These are phyloP conservation scores for Mactromeris polynyma DNA, from an alignment of 2,888 invertebrate species.

Conservation along the genomic window DNA sequence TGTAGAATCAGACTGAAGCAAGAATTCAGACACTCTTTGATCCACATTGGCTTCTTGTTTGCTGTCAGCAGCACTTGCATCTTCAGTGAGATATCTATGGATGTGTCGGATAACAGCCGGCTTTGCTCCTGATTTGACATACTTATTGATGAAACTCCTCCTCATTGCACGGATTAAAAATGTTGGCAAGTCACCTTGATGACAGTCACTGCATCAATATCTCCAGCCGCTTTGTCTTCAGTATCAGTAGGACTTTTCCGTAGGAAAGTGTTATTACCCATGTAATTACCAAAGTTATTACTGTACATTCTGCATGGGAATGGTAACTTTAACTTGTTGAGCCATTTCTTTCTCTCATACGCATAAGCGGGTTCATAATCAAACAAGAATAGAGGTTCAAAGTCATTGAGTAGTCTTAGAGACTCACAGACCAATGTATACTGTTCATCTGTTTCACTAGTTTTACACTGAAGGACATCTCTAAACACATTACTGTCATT, in stretches of 20 bases:
- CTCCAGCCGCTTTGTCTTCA: constrained; percentile 18
- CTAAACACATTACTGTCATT: constrained; percentile 37
- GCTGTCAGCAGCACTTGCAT: constrained; percentile 40
- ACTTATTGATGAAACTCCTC: constrained; percentile 36
- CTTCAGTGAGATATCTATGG: constrained; percentile 41
- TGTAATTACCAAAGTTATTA: constrained; percentile 24
- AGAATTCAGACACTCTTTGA: neutral
- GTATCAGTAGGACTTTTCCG: constrained; percentile 40
- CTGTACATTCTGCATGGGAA: constrained; percentile 19
- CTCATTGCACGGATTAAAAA: constrained; percentile 52
- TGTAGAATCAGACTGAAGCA: constrained; percentile 25
- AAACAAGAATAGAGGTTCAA: constrained; percentile 21
- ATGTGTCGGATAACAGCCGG: constrained; percentile 52
- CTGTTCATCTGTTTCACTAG: neutral
- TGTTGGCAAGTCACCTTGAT: constrained; percentile 24
- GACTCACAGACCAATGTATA: neutral
- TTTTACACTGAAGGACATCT: neutral
- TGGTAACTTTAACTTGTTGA: constrained; percentile 19
- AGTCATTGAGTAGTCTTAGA: too few species aligned
- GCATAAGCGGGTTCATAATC: constrained; percentile 38
- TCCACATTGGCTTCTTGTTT: constrained; percentile 27
- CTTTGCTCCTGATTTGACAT: constrained; percentile 25
- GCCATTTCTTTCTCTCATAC: constrained; percentile 41
- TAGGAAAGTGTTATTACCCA: constrained; percentile 45
- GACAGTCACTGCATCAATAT: neutral